Evolutionary conservation across 2,113 vertebrate species (phyloP).

Genomic region (Nothobranchius kuhntae): DNA sequence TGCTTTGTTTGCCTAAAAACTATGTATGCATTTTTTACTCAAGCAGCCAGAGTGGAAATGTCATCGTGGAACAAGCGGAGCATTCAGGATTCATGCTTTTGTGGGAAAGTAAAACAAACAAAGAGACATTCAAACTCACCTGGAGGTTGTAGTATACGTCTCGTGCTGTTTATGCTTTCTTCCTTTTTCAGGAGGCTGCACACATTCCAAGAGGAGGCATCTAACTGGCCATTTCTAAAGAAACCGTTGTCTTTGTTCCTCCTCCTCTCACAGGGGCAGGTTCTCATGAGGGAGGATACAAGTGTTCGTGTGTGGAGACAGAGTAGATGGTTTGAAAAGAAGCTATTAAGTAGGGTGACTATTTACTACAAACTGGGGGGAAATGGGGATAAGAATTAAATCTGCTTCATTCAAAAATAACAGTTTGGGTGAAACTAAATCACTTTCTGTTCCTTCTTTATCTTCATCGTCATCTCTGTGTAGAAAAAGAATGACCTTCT

Average conservation of each 20-base stretch:
- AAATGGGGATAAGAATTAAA: no score
- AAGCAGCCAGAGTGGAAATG: background rate
- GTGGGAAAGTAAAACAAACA: background rate
- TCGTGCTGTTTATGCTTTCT: background rate
- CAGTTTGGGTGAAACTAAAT: no score
- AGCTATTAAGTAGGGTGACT: no score
- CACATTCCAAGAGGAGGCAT: background rate
- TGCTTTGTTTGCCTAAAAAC: no score
- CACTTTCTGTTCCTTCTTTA: no score
- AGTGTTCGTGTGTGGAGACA: background rate
- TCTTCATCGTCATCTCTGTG: no score
- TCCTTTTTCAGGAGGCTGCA: background rate
- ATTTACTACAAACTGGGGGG: no score
- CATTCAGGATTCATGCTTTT: background rate
- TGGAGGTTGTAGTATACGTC: constrained; percentile 2
- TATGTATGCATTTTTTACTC: background rate
- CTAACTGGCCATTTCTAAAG: constrained; percentile 28
- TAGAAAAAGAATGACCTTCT: no score
- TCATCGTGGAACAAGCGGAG: background rate
- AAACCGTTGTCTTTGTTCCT: background rate
- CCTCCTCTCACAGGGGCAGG: constrained; percentile 34
- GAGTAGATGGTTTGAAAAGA: background rate
- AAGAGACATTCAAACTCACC: constrained; percentile 27
- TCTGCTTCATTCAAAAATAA: no score
- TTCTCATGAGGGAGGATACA: background rate